Evolutionary conservation across 64 coral and sea anemone species (phyloP), one percentile per base, ranked within the genome.

Genomic region (Porites lutea): DNA sequence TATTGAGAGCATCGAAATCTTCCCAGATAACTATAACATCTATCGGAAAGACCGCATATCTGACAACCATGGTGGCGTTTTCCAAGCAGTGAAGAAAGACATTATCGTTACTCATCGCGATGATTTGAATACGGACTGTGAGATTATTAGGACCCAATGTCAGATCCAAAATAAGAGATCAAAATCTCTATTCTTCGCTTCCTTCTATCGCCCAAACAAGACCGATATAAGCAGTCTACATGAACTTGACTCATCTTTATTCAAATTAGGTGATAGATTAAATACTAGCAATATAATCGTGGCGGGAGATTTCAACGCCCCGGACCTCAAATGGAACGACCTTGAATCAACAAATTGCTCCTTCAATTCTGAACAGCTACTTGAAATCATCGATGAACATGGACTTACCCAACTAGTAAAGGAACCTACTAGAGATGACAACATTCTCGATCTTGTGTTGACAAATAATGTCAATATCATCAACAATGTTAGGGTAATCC

Each of bases 61-160:
- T n/a, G 64, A 90, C 50, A 61, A 66, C 52, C 74, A 66, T 79
- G 88, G 88, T 18, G 87, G 87, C 9, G 87, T 78, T 89, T 89
- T 89, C 70, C 72, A 89, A 51, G 72, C 87, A 13, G 74, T 79
- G 47, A 90, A 79, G 15, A 90, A 90, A 9, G 88, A 90, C 55
- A 50, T 90, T 21, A 89, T 89, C 19, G 64, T 79, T 65, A 90
- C 88, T 81, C 88, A 82, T 52, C 88, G 62, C 19, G 60, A 63
- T 43, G 77, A 90, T 51, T 59, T 63, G 16, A 20, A 90, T 27
- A 48, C 88, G 3, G 74, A 90, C 65, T 82, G 88, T 57, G 88
- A 90, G 88, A 81, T 81, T 63, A 79, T 90, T 43, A 81, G 77
- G 77, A 67, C 88, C 44, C 88, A 54, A 54, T 54, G 52, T 9